Conservation (phyloP, 2,113 vertebrate species). For the Periophthalmodon schlosseri region DNA sequence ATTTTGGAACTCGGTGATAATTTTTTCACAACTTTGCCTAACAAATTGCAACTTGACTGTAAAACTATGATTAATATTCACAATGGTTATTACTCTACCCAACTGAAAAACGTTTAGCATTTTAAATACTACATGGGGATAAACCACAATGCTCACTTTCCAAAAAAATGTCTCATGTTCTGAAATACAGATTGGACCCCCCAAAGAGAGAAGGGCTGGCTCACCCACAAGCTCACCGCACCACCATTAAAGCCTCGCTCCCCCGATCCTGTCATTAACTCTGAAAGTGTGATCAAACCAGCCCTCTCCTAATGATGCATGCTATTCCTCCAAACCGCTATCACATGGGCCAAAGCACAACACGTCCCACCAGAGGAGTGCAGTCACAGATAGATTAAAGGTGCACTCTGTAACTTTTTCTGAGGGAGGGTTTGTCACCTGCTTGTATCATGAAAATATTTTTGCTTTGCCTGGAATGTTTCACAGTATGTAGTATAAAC, state of each 20-base stretch:
- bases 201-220: constrained; percentile 12
- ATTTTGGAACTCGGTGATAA: too few species aligned
- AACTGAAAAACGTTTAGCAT: background rate
- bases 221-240: constrained; percentile 40
- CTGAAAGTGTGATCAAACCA: constrained; percentile 67
- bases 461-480: too few species aligned
- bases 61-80: too few species aligned
- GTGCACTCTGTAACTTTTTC: too few species aligned
- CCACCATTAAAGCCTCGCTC: constrained; percentile 51
- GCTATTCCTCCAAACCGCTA: constrained; percentile 53
- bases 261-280: constrained; percentile 61
- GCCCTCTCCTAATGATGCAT: constrained; percentile 60
- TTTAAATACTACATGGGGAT: too few species aligned
- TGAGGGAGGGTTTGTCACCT: too few species aligned
- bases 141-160: constrained; percentile 13
- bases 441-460: too few species aligned
- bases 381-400: constrained; percentile 36
- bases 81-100: background rate
- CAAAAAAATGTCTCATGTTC: constrained; percentile 26
- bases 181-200: constrained; percentile 17
- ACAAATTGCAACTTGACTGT: too few species aligned
- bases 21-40: too few species aligned
- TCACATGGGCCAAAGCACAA: constrained; percentile 43
- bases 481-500: too few species aligned
- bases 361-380: constrained; percentile 37